phyloP scores from a whole-genome alignment of 2,888 invertebrate genomes.

The Apantesis nais region DNA sequence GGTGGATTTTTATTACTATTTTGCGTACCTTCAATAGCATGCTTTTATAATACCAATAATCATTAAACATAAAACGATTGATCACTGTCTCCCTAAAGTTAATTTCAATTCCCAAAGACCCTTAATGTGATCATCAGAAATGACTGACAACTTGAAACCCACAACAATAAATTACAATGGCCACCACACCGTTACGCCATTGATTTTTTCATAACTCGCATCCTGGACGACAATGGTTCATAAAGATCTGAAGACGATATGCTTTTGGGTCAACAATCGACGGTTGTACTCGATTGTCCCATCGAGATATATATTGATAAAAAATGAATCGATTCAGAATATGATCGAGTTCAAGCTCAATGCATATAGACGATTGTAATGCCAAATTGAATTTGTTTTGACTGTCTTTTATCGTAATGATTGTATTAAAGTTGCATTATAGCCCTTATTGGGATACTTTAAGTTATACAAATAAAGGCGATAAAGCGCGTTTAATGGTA shows the following conservation, averaged over 20 bases:
- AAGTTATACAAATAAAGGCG: conserved; percentile 7
- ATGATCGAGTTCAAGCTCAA: conserved; percentile 51
- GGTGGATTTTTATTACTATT: too few relatives aligned
- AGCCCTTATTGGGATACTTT: conserved; percentile 16
- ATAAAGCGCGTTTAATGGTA: neutral
- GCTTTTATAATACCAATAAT: neutral
- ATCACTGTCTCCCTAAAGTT: conserved; percentile 2
- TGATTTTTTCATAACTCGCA: conserved; percentile 59
- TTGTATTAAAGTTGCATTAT: conserved; percentile 22
- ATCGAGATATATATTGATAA: conserved; percentile 68
- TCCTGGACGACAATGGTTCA: conserved; percentile 72
- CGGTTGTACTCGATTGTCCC: conserved; percentile 72
- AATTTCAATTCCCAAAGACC: conserved; percentile 14
- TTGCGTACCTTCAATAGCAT: neutral
- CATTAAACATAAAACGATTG: neutral
- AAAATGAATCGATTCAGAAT: conserved; percentile 63
- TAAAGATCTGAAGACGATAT: conserved; percentile 75
- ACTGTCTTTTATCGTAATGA: conserved; percentile 42
- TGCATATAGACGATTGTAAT: conserved; percentile 41
- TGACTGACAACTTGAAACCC: conserved; percentile 20
- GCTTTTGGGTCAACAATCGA: conserved; percentile 74
- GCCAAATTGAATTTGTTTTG: conserved; percentile 39
- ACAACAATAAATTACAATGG: conserved; percentile 43
- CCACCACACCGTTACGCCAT: conserved; percentile 60
- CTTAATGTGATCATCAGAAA: conserved; percentile 32